Conservation (phyloP, 2,113 vertebrate species). For the Megaceryle torquata region DNA sequence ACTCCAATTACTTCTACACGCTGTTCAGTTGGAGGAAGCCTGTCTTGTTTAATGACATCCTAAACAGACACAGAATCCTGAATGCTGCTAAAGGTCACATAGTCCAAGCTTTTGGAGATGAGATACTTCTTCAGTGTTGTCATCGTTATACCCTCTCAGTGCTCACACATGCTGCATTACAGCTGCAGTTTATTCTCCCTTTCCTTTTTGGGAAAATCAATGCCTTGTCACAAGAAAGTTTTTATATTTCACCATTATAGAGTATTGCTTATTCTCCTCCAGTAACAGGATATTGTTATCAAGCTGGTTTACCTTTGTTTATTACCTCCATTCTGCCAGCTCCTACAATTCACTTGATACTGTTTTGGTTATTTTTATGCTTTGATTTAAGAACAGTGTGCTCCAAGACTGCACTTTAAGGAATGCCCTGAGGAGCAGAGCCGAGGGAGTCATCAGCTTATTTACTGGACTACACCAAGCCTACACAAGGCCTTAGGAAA, state of each 20-base stretch:
- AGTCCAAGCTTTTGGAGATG: background rate
- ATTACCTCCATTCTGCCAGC: constrained; percentile 8
- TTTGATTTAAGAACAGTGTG: constrained; percentile 31
- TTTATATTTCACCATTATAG: background rate
- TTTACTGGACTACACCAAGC: background rate
- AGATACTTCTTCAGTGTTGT: constrained; percentile 32
- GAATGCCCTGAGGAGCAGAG: background rate
- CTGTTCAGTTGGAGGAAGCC: background rate
- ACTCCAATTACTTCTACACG: background rate
- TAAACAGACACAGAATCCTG: constrained; percentile 14
- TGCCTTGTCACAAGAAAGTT: background rate
- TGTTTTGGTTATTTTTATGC: constrained; percentile 37
- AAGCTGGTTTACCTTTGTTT: constrained; percentile 6
- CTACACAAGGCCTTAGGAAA: background rate
- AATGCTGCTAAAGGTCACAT: constrained; percentile 18
- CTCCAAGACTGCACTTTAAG: background rate
- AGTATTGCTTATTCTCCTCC: background rate
- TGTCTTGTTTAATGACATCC: constrained; percentile 33
- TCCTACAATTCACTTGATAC: constrained; percentile 2
- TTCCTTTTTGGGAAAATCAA: constrained; percentile 49
- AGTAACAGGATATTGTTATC: background rate
- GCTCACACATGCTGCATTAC: background rate
- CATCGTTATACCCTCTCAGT: background rate
- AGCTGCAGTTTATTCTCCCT: background rate
- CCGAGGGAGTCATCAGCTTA: background rate